Base-by-base conservation (phyloP, 2,888 invertebrate species). In the Campoletis raptor region DNA sequence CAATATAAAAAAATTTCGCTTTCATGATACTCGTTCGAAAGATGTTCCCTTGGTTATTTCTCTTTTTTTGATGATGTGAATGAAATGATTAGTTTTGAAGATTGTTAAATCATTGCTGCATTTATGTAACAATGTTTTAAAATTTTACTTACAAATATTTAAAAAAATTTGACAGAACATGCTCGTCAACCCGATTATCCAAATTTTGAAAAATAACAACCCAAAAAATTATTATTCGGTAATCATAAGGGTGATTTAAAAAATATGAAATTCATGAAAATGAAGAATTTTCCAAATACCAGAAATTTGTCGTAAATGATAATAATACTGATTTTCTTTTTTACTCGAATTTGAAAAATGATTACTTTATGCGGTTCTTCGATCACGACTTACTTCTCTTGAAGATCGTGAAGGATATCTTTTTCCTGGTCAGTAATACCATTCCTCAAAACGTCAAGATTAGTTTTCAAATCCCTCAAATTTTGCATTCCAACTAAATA, bases 401-500 rank as follows among this genome's bases (percentile, higher is more conserved):
- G 95, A n/a, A 97, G 93, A 87, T 96, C 95, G 48, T 95, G 91
- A 61, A 97, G 94, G 4, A 97, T 94, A 91, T 95, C 92, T 91
- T 95, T 95, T 94, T 98, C 98, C 87, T 96, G 94, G 0, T 95
- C 95, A 5, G 95, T 96, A 48, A 98, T 95, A 0, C 97, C 97
- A 83, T 96, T 95, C 21, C 95, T 94, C 42, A 96, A 91, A 1
- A 97, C 95, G 70, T 96, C 95, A 61, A 98, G 91, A 91, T 97
- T 98, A 79, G 95, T 95, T 6, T 95, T 90, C 40, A 98, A 94
- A 89, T 97, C 95, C 8, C 95, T 93, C 78, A 95, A 94, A 92
- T 95, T 97, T 93, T 96, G 97, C 95, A 98, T 97, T 77, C 98
- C 98, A 88, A 97, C 96, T 37, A 98, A 94, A 92, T 97, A 96